Evolutionary conservation across 2,797 vertebrate genomes (phyloP), one percentile per base, ranked within the genome.

Genomic region (Tapera naevia): DNA sequence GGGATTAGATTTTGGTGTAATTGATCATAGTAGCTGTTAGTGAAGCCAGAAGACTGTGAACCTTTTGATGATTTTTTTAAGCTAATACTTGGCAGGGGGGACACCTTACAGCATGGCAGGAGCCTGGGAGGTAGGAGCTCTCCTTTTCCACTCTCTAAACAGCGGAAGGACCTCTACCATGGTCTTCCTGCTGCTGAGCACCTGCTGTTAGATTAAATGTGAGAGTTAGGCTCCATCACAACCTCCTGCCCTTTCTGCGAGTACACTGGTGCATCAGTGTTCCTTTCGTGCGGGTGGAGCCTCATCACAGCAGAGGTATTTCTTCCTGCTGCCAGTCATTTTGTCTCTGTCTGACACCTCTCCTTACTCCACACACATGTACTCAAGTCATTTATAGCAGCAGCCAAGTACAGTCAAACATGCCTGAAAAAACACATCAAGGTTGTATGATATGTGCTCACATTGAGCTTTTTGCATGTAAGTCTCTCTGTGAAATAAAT

Each of bases 281-380:
- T 88, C 53, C 61, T 82, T 80, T 57, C 3, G 2, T 27, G 28
- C 17, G 72, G 21, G n/a, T 61, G 50, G 10, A 80, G 30, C 22
- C 46, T 65, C 11, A 43, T 91, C 25, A 43, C 46, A 75, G 70
- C n/a, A 69, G 45, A 75, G 57, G 10, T 74, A 24, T 71, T 88
- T 82, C n/a, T 78, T 86, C 62, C 62, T 75, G 23, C 27, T 6
- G 0, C 37, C 62, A 4, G 30, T 75, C 41, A 64, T 78, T 91
- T 91, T 78, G 2, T 41, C 6, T 80, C 43, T 74, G 4, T 61
- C 58, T 80, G 75, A 43, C 14, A 37, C 51, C 25, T 73, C 67
- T 86, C 45, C 17, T 48, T 87, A 13, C n/a, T 11, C 28, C 1
- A 0, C 16, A 23, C 25, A 22, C 7, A 2, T 0, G 2, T 41